Base-by-base conservation (phyloP, 1,140 invertebrate species). In the Drosophila tsacasi region DNA sequence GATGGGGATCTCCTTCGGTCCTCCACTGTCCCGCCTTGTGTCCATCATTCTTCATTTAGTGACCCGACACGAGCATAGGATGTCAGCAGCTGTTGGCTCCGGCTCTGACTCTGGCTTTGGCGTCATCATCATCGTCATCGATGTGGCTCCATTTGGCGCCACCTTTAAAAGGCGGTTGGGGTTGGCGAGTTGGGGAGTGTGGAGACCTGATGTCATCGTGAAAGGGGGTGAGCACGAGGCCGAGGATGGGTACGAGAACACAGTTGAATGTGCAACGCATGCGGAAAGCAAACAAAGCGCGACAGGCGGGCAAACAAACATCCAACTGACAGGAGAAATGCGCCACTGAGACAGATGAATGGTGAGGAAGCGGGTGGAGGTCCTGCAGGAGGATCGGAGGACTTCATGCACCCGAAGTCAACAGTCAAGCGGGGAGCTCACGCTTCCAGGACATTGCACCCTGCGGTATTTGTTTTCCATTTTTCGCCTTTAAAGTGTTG, bases 41-140 rank as follows among this genome's bases (percentile, higher is more conserved):
- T 85, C 76, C 85, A 90, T 90, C 85, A 90, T 91, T 90, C 85
- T 90, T 90, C 85, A 90, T 90, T 90, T 90, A 85, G 75, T 90
- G 85, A 79, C 74, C 81, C 86, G 64, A 90, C 85, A 85, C 68
- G 57, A 84, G 67, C 54, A 71, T 54, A 76, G 69, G 73, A 69
- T 83, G 83, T 89, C 83, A 87, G 84, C 84, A 89, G 84, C 84
- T 89, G 71, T 40, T 72, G 50, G 42, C 52, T 47, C 40, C 17
- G 73, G 76, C 76, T 52, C 59, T n/a, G 49, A n/a, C 25, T 50
- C 49, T 52, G n/a, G 50, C 50, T 52, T 52, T 73, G 57, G 71
- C 75, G 62, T 61, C 76, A 74, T 67, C 71, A 75, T 67, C 81
- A 77, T 84, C 76, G 59, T 57, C 50, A 75, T 86, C 83, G 84